Evolutionary conservation across 2,797 vertebrate species (phyloP).

Genomic region (Squalus acanthias): DNA sequence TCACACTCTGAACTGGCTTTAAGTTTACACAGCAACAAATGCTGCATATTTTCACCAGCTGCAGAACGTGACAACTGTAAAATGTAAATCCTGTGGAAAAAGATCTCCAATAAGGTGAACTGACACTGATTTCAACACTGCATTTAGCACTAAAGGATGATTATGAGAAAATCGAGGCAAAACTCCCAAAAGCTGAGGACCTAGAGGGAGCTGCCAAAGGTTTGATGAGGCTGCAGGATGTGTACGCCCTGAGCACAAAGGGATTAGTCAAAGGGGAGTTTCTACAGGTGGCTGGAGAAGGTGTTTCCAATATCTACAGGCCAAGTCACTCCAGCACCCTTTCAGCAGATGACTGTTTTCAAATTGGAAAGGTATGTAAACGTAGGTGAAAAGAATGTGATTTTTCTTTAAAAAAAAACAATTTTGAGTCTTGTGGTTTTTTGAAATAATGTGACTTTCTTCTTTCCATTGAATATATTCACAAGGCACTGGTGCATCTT

Average conservation of each 20-base stretch:
- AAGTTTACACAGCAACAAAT: neutral
- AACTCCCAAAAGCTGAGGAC: conserved; percentile 75
- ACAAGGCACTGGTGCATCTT: neutral
- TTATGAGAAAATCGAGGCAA: conserved; percentile 63
- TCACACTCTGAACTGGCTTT: neutral
- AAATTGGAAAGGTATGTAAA: conserved; percentile 79
- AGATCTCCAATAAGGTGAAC: neutral
- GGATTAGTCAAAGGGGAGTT: conserved; percentile 72
- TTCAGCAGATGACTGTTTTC: conserved; percentile 85
- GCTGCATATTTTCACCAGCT: conserved; percentile 25
- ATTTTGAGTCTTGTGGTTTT: neutral
- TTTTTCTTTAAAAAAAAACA: neutral
- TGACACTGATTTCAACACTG: conserved; percentile 28
- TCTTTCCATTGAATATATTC: neutral
- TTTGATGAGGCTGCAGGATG: conserved; percentile 86
- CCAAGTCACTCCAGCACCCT: conserved; percentile 59
- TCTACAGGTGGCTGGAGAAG: conserved; percentile 54
- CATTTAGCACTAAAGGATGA: conserved; percentile 68
- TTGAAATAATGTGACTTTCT: neutral
- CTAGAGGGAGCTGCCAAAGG: conserved; percentile 76
- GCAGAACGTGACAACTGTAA: neutral
- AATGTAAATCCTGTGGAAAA: conserved; percentile 9
- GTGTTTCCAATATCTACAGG: conserved; percentile 59
- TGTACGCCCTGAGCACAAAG: conserved; percentile 73
- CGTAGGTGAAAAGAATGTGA: neutral